These are phyloP conservation scores for Campoplex capitator DNA, from an alignment of 2,888 invertebrate species.

Conservation along the genomic window DNA sequence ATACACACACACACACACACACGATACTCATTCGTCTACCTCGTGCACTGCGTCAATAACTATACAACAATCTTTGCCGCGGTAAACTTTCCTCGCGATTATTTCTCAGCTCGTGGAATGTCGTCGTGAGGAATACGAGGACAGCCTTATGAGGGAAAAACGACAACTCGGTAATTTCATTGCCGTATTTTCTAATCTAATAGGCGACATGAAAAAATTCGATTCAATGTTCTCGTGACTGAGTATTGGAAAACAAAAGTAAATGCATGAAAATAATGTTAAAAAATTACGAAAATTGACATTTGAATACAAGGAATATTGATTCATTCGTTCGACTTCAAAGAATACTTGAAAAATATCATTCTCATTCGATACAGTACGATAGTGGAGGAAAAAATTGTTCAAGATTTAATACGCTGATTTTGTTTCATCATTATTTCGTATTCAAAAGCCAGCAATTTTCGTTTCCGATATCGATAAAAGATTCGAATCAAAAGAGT, in stretches of 20 bases:
- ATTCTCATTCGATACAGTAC: no score
- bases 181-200: conserved; percentile 45
- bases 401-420: no score
- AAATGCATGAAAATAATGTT: not conserved
- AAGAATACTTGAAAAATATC: no score
- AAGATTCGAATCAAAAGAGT: not conserved
- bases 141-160: conserved; percentile 69
- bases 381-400: no score
- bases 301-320: not conserved
- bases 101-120: conserved; percentile 72
- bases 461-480: no score
- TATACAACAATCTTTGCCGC: conserved; percentile 37
- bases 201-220: conserved; percentile 17
- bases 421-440: no score
- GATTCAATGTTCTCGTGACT: conserved; percentile 3
- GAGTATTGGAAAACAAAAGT: not conserved
- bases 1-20: conserved; percentile 33
- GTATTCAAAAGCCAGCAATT: no score
- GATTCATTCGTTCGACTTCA: no score
- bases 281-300: not conserved
- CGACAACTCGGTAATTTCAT: conserved; percentile 52
- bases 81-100: conserved; percentile 73
- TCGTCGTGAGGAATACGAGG: conserved; percentile 69
- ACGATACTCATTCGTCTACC: conserved; percentile 49
- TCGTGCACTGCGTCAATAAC: conserved; percentile 5